These are phyloP conservation scores for Machaerirhynchus nigripectus DNA, from an alignment of 2,113 vertebrate genomes.

Conservation along the genomic window DNA sequence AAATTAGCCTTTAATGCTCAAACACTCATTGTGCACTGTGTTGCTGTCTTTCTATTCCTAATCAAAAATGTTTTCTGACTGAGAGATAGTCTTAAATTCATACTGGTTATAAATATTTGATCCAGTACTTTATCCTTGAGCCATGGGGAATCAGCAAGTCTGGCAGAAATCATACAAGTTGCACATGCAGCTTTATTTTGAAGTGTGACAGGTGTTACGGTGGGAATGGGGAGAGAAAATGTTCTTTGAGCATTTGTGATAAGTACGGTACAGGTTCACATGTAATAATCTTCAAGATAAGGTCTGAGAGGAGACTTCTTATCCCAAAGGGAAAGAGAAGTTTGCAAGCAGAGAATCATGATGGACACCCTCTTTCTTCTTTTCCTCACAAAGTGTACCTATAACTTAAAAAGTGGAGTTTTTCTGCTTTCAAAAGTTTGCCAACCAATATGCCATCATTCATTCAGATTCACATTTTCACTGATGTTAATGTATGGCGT, in stretches of 20 bases:
- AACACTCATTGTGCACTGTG: background rate
- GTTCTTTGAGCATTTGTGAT: background rate
- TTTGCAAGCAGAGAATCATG: background rate
- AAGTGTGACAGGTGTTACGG: background rate
- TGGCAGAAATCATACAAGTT: background rate
- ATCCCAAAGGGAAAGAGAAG: background rate
- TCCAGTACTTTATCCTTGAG: background rate
- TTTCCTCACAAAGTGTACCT: background rate
- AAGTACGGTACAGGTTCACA: background rate
- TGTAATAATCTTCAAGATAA: background rate
- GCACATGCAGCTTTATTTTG: background rate
- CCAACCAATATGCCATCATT: background rate
- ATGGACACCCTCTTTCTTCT: background rate
- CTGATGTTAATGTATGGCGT: background rate
- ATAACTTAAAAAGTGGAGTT: background rate
- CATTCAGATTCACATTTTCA: background rate
- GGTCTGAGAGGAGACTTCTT: background rate
- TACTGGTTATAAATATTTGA: constrained; percentile 5
- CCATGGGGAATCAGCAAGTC: background rate
- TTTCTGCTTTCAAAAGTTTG: background rate
- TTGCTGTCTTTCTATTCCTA: background rate
- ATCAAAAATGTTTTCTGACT: background rate
- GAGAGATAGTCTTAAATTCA: background rate
- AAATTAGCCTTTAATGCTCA: background rate
- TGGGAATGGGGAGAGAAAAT: background rate